phyloP scores from a whole-genome alignment of 2,113 vertebrate genomes.

The Anhinga rufa region DNA sequence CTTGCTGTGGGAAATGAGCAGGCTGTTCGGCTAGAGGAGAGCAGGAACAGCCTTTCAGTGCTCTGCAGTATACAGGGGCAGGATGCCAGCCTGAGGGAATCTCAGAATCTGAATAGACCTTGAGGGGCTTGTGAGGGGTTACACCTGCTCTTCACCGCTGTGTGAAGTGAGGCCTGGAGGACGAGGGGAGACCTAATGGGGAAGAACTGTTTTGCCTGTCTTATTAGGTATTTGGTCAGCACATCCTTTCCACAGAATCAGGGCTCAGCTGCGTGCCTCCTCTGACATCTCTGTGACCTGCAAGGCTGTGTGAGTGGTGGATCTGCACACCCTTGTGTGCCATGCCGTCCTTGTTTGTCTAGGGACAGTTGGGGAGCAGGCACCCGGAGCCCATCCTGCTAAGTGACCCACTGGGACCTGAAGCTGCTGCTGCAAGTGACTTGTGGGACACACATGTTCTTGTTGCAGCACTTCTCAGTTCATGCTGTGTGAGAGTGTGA shows the following conservation, averaged over 20 bases:
- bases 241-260: background rate
- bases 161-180: background rate
- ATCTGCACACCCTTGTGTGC: background rate
- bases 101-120: background rate
- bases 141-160: background rate
- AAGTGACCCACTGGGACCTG: fast-evolving
- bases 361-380: background rate
- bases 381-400: background rate
- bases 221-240: background rate
- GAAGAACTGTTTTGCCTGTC: background rate
- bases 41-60: background rate
- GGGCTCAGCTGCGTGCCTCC: background rate
- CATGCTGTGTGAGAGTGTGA: fast-evolving
- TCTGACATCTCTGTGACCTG: background rate
- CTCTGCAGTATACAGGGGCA: background rate
- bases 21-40: background rate
- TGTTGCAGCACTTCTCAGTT: background rate
- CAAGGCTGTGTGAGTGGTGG: background rate
- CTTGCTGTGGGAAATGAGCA: background rate
- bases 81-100: background rate
- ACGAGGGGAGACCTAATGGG: background rate
- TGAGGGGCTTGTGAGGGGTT: background rate
- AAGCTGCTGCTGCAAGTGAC: background rate
- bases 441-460: fast-evolving
- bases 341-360: background rate